These are phyloP conservation scores for Montipora cactus DNA, from an alignment of 64 coral and sea anemone genomes.

Conservation along the genomic window DNA sequence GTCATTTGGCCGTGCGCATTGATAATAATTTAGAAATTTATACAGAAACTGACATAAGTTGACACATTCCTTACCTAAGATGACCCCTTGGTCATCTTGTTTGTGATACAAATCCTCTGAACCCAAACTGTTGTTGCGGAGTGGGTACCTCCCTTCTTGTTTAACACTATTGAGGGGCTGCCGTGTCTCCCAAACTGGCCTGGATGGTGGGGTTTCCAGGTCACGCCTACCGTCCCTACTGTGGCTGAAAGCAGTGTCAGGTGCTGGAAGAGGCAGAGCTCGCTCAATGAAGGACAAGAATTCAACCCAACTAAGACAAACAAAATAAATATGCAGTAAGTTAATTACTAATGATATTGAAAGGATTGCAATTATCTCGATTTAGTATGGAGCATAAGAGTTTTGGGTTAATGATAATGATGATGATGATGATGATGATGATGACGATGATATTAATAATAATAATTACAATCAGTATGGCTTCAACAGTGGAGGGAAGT, in stretches of 20 bases:
- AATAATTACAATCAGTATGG: too few species aligned
- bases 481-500: too few species aligned
- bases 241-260: slow-evolving; percentile 19
- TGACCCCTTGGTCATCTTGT: slow-evolving; percentile 56
- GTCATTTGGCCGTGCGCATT: too few species aligned
- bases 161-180: slow-evolving; percentile 64
- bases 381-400: too few species aligned
- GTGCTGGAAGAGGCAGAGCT: slow-evolving; percentile 71
- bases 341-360: neutral
- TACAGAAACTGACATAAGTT: too few species aligned
- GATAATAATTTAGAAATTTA: too few species aligned
- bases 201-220: slow-evolving; percentile 68
- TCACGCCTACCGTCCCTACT: slow-evolving; percentile 15
- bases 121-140: slow-evolving; percentile 20
- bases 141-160: slow-evolving; percentile 33
- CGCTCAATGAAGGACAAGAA: slow-evolving; percentile 85
- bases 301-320: slow-evolving; percentile 57
- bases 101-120: slow-evolving; percentile 65
- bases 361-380: too few species aligned
- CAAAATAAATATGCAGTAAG: neutral
- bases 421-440: too few species aligned
- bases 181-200: slow-evolving; percentile 86
- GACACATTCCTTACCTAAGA: slow-evolving; percentile 49
- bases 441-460: too few species aligned
- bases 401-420: too few species aligned